Base-by-base conservation (phyloP, 2,888 invertebrate genomes). In the Dynastes hyllus region DNA sequence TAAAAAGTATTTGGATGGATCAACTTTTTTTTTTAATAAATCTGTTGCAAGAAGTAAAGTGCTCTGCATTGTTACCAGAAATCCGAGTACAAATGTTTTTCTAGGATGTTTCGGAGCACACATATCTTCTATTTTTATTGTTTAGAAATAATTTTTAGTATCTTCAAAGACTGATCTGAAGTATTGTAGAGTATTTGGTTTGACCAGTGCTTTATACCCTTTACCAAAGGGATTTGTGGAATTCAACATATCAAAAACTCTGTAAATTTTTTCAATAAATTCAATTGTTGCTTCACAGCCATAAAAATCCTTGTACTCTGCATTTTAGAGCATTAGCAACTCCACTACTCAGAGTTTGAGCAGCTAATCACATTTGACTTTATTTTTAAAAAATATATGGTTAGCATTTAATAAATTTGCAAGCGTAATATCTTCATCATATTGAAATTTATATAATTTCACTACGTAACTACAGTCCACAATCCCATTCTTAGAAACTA, bases 221-320 rank as follows among this genome's bases (percentile, higher is more conserved):
- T 78, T 83, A 27, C 79, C 82, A 82, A 80, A 84, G 29, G 82
- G 81, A 79, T 71, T 81, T 79, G 84, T 79, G 40, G 61, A 80
- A 78, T 84, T 84, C 37, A 83, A 51, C 29, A 81, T 70, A 79
- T 83, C 83, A 81, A 83, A 84, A 22, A 82, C 67, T 78, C 70
- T 81, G 45, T 45, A 5, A 8, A 45, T 45, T 45, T 45, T 45
- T 16, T 45, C 9, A 45, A 45, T 45, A 55, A 55, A 16, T 13
- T 11, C 45, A 45, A 76, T 83, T 67, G 83, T 83, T 22, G 80
- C 79, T 58, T 50, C 9, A 63, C 82, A 78, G 11, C 77, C 45
- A 76, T 81, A 5, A 79, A 84, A 82, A 13, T 75, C 77, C 50
- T 65, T 16, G 32, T 76, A 13, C 51, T 75, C 66, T 45, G 1